Evolutionary conservation across 2,888 invertebrate genomes (phyloP), one percentile per base, ranked within the genome.

Genomic region (Hoplodrina ambigua): DNA sequence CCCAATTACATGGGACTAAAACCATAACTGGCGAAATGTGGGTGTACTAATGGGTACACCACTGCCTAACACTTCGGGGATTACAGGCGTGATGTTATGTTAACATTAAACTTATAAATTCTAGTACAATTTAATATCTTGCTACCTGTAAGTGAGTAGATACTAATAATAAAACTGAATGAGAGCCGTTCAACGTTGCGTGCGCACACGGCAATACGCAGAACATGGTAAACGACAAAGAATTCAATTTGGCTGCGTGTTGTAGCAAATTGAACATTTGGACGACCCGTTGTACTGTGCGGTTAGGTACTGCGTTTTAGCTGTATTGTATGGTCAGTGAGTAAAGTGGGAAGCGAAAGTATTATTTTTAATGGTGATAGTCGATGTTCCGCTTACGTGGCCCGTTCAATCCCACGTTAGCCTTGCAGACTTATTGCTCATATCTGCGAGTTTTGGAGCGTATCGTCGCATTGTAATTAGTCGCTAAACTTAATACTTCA

Each of bases 211-310:
- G 17, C 68, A 66, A 70, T 78, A 70, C 50, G 53, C 73, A 66
- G 55, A 75, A 80, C 63, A 69, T 54, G 65, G 62, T 77, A 72
- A 82, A 83, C 73, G 81, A 78, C 80, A 84, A 80, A 80, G 75
- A 86, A 84, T 87, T 83, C 85, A 82, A 88, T 88, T 87, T 82
- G 57, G 76, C 58, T 33, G 78, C 72, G 75, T 85, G 86, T 85
- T 80, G 80, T 59, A 73, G 69, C 30, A 81, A 85, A 85, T 85
- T 81, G 82, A 82, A 87, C 81, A 82, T 85, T 81, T 68, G 60
- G 57, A 15, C 59, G 62, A 57, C 37, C 37, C 25, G 46, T 19
- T 30, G 10, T 49, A n/a, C n/a, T 55, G 49, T 4, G 58, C 20
- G 54, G 70, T 70, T 61, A 64, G 61, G n/a, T 80, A 55, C 54